These are phyloP conservation scores for Saturnia pavonia DNA, from an alignment of 2,888 invertebrate species.

Conservation along the genomic window DNA sequence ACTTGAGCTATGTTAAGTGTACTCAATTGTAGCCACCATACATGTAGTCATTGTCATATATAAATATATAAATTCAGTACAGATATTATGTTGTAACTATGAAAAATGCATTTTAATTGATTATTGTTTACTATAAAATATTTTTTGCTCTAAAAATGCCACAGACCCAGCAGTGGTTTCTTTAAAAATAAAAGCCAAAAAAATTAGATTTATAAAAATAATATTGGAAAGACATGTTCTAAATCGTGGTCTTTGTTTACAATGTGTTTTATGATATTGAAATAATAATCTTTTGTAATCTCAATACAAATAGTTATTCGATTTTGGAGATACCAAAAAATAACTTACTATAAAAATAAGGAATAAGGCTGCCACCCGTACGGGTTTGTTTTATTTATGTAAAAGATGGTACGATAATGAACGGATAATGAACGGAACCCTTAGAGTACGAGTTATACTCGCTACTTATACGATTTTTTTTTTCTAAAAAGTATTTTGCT, in stretches of 20 bases:
- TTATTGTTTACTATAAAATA: not conserved
- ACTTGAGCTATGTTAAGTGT: no score
- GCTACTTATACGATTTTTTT: no score
- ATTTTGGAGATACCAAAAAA: constrained; percentile 1
- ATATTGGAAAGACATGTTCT: not conserved
- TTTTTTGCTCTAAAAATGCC: not conserved
- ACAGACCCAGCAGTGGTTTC: not conserved
- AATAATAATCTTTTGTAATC: not conserved
- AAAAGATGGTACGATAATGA: no score
- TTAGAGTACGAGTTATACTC: no score
- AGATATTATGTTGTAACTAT: not conserved
- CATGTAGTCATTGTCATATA: not conserved
- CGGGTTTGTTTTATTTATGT: no score
- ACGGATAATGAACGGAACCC: no score
- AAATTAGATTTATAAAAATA: not conserved
- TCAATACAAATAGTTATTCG: not conserved
- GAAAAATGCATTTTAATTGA: no score
- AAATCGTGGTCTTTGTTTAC: not conserved
- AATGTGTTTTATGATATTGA: not conserved
- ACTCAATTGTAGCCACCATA: not conserved
- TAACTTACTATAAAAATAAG: no score
- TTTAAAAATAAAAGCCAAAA: not conserved
- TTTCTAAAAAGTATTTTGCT: no score
- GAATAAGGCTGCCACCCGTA: no score
- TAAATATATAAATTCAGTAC: not conserved